These are phyloP conservation scores for Periparus ater DNA, from an alignment of 2,797 vertebrate species.

Conservation along the genomic window DNA sequence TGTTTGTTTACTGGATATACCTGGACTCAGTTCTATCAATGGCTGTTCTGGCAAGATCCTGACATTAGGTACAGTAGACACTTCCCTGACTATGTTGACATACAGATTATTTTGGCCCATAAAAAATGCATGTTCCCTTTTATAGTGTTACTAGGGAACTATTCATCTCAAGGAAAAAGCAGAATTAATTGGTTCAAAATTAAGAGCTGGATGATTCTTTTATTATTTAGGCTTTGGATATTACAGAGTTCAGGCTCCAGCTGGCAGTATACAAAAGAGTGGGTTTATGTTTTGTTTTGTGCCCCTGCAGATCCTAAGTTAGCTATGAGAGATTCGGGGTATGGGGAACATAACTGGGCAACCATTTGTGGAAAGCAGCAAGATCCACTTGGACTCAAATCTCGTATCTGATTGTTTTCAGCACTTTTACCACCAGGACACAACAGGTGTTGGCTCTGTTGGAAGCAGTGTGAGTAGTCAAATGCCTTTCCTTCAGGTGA, in stretches of 20 bases:
- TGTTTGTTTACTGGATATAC: background rate
- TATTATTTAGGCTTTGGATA: conserved; percentile 17
- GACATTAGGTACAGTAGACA: background rate
- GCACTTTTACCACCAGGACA: background rate
- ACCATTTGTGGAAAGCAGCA: background rate
- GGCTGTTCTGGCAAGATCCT: background rate
- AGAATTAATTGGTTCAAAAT: background rate
- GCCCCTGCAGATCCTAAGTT: conserved; percentile 12
- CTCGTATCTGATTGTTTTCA: background rate
- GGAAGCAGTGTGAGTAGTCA: background rate
- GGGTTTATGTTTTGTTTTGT: conserved; percentile 26
- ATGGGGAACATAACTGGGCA: background rate
- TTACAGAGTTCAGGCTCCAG: conserved; percentile 31
- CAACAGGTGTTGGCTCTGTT: background rate
- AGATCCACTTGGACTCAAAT: background rate
- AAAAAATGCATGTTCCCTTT: background rate
- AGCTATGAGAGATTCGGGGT: background rate
- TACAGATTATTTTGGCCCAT: background rate
- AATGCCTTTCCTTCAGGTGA: background rate
- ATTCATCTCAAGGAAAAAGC: background rate
- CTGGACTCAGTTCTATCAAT: background rate
- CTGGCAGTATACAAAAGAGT: conserved; percentile 37
- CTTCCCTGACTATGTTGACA: background rate
- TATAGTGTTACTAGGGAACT: background rate
- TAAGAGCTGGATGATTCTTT: background rate